phyloP scores from a whole-genome alignment of 2,113 vertebrate species.

The Crotalus viridis region DNA sequence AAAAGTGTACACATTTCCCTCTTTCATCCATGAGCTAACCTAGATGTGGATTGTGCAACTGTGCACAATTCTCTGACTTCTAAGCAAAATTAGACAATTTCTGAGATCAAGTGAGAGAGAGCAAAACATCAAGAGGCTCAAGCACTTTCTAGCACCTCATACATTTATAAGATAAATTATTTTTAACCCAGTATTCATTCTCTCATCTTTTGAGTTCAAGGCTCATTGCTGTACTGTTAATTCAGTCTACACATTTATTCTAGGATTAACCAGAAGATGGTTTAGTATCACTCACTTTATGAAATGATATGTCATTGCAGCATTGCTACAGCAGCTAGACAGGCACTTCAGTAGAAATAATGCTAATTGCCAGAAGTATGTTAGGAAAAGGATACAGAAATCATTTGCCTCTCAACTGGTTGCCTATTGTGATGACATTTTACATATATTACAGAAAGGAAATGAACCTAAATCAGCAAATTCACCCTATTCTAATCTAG shows the following conservation, averaged over 20 bases:
- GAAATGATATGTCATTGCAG: not conserved
- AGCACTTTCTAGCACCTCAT: not conserved
- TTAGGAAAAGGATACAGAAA: constrained; percentile 6
- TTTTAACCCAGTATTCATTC: not conserved
- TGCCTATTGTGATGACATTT: not conserved
- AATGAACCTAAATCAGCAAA: not conserved
- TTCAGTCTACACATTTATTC: not conserved
- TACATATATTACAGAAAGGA: not conserved
- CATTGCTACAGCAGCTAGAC: not conserved
- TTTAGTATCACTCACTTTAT: not conserved
- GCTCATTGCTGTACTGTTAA: not conserved
- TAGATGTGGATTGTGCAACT: not conserved
- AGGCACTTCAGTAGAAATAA: not conserved
- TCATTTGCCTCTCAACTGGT: not conserved
- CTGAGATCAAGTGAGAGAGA: not conserved
- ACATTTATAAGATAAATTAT: not conserved
- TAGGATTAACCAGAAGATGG: not conserved
- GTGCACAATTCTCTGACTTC: not conserved
- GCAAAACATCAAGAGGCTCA: not conserved
- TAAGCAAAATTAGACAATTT: not conserved
- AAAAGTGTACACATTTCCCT: not conserved
- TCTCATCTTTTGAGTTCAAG: not conserved
- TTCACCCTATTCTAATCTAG: not conserved
- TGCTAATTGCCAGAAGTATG: not conserved
- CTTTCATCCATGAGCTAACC: not conserved